Conservation (phyloP, 2,113 vertebrate species). For the Melanerpes aurifrons region DNA sequence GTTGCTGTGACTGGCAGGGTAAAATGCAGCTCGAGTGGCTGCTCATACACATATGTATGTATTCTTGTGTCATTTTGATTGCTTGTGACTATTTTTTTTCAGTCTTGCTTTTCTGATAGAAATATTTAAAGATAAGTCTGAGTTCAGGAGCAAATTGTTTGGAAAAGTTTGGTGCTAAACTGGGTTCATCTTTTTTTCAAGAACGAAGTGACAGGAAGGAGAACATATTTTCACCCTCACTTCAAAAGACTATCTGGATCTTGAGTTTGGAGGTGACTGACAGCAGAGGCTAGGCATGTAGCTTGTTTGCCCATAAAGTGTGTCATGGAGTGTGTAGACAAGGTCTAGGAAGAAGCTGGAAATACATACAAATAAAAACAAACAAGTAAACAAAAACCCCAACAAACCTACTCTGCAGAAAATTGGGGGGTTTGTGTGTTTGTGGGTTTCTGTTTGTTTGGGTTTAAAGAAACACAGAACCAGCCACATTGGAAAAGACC, state of each 20-base stretch:
- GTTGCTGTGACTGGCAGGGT: not conserved
- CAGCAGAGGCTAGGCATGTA: not conserved
- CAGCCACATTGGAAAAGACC: too few species aligned
- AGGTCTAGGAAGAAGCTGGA: not conserved
- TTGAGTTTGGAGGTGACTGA: not conserved
- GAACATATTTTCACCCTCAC: not conserved
- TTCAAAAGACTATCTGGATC: not conserved
- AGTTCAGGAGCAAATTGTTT: slow-evolving; percentile 13
- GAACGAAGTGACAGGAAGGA: not conserved
- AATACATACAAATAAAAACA: not conserved
- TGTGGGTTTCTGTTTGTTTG: not conserved
- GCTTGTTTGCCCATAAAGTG: not conserved
- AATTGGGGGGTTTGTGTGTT: too few species aligned
- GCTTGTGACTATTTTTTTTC: not conserved
- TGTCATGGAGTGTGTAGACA: not conserved
- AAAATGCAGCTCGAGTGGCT: not conserved
- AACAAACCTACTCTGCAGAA: too few species aligned
- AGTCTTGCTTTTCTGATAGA: not conserved
- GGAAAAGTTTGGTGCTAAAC: slow-evolving; percentile 28
- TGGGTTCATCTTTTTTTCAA: not conserved
- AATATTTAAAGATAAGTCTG: not conserved
- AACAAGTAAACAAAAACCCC: too few species aligned
- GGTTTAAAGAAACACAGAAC: too few species aligned
- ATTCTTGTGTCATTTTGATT: not conserved
- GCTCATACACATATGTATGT: not conserved